Conservation (phyloP, 2,888 invertebrate genomes). For the Drosophila fulvimacula region DNA sequence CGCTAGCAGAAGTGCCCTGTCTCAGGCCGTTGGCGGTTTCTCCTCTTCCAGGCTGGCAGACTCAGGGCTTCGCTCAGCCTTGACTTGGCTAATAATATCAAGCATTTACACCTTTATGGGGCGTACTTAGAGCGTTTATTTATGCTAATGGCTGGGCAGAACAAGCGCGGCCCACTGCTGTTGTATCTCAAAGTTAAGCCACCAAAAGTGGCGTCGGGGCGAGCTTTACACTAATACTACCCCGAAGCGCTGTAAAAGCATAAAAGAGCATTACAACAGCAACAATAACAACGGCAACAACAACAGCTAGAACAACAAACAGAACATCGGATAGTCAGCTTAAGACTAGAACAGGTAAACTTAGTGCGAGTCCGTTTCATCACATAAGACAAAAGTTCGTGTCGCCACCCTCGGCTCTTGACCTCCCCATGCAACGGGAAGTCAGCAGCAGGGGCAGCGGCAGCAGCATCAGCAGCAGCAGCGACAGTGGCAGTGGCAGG, state of each 20-base stretch:
- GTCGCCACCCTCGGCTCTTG: conserved; percentile 64
- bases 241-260: conserved; percentile 80
- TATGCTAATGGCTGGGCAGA: conserved; percentile 76
- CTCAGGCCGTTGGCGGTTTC: conserved; percentile 58
- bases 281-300: conserved; percentile 13
- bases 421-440: conserved; percentile 42
- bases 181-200: conserved; percentile 53
- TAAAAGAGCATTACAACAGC: conserved; percentile 49
- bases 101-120: conserved; percentile 83
- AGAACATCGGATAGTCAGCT: conserved; percentile 53
- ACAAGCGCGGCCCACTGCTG: conserved; percentile 29
- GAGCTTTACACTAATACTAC: conserved; percentile 79
- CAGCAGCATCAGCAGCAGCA: background rate
- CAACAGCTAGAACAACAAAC: conserved; percentile 21
- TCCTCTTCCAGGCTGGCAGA: conserved; percentile 14
- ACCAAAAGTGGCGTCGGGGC: conserved; percentile 53
- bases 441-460: background rate
- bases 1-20: conserved; percentile 67
- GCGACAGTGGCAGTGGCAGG: background rate
- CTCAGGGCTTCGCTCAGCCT: conserved; percentile 23
- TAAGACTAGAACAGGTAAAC: conserved; percentile 68
- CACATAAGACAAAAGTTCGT: conserved; percentile 58
- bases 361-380: conserved; percentile 64
- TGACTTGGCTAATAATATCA: conserved; percentile 73
- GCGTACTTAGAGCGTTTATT: conserved; percentile 79